Evolutionary conservation across 2,113 vertebrate species (phyloP).

Genomic region (Ptyas mucosa): DNA sequence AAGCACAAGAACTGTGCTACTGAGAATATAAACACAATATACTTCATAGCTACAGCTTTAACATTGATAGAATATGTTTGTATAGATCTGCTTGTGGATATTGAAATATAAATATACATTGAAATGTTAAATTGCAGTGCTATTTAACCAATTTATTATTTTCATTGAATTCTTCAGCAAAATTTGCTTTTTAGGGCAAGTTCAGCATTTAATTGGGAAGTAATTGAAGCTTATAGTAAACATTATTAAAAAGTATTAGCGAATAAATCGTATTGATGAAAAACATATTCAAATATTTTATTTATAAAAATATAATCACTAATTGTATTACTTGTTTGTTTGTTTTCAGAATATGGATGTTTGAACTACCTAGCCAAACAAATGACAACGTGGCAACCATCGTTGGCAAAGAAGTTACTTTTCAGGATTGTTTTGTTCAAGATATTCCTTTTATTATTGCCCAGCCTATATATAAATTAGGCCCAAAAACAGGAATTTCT

Average conservation of each 20-base stretch:
- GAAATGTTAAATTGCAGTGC: background rate
- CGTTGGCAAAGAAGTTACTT: constrained; percentile 31
- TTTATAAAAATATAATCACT: background rate
- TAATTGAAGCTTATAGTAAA: background rate
- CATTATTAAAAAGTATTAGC: background rate
- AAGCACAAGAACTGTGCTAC: background rate
- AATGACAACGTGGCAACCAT: constrained; percentile 14
- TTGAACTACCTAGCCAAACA: background rate
- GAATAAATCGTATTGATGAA: background rate
- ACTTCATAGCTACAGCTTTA: background rate
- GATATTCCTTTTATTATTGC: constrained; percentile 1
- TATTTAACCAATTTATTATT: background rate
- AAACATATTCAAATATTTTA: background rate
- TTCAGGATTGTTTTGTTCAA: constrained; percentile 53
- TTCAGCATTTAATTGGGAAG: background rate
- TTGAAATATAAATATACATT: background rate
- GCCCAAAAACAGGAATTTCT: background rate
- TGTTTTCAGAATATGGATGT: constrained; percentile 36
- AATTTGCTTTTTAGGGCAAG: background rate
- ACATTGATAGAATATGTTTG: background rate
- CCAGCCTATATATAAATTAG: background rate
- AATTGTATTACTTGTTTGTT: background rate
- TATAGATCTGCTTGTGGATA: background rate
- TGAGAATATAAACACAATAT: background rate
- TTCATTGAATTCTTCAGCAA: background rate